These are phyloP conservation scores for Laterallus jamaicensis DNA, from an alignment of 2,113 vertebrate species.

Conservation along the genomic window DNA sequence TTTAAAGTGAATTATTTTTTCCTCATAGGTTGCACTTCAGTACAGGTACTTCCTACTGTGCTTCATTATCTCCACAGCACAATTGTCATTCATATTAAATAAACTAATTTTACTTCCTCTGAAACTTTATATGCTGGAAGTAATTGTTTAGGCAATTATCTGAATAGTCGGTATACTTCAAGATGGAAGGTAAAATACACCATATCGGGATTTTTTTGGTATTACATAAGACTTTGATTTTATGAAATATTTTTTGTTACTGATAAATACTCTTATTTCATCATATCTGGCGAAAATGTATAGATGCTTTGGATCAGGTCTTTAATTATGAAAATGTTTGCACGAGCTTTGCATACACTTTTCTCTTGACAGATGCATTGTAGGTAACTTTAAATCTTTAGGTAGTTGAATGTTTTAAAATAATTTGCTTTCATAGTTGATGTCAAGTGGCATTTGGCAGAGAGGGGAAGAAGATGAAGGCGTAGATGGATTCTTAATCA, in stretches of 20 bases:
- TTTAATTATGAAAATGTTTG: background rate
- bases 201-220: background rate
- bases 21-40: conserved; percentile 23
- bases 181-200: background rate
- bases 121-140: conserved; percentile 5
- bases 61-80: conserved; percentile 31
- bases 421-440: conserved; percentile 80
- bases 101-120: conserved; percentile 36
- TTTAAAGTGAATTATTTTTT: conserved; percentile 8
- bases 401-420: background rate
- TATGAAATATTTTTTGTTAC: background rate
- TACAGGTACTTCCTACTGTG: conserved; percentile 28
- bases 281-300: background rate
- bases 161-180: background rate
- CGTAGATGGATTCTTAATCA: conserved; percentile 89
- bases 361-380: background rate
- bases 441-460: conserved; percentile 95
- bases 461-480: conserved; percentile 90
- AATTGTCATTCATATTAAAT: conserved; percentile 6
- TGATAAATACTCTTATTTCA: background rate
- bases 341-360: background rate
- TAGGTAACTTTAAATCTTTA: background rate
- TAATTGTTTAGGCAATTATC: conserved; percentile 37
- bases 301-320: background rate
- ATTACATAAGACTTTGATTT: background rate